Evolutionary conservation across 2,888 invertebrate genomes (phyloP), one percentile per base, ranked within the genome.

Genomic region (Campoletis raptor): DNA sequence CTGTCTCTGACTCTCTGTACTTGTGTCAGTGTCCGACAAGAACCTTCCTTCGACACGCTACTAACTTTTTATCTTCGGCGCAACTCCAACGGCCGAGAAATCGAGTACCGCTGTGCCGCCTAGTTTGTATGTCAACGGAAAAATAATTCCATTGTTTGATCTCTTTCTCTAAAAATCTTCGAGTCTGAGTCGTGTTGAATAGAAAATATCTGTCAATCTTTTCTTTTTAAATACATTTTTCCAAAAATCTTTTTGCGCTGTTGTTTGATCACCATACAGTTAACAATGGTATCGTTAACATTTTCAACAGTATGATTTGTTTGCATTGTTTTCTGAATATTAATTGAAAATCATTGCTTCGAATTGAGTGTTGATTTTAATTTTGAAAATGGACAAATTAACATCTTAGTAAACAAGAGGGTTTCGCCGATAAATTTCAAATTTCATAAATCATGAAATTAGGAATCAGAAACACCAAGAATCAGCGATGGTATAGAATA

Each of bases 11-110:
- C 37, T 40, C n/a, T 21, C 15, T 61, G 76, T 61, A 61, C 61
- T 42, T 45, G 76, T 42, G 57, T 40, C 69, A 40, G 74, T 57
- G 57, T 74, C 57, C 74, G 57, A 54, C 73, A 73, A 73, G 54
- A 54, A 42, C 30, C n/a, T 52, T 18, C 40, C 73, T 73, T 54
- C 74, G 74, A 57, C 57, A 57, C 57, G 57, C 57, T 24, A 74
- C 74, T 42, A 57, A 57, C 21, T 61, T 64, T 74, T 74, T 61
- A 61, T 30, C 30, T 40, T 8, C 57, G 57, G 74, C 74, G 74
- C 57, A 74, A 74, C 70, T 48, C 30, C 15, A 36, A 72, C n/a
- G 37, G 40, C 37, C 61, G 40, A 67, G 40, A 40, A 40, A n/a
- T 18, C 37, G 66, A 67, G 61, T 30, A 30, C 30, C 61, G 24